phyloP scores from a whole-genome alignment of 2,113 vertebrate species.

The Lepus europaeus region DNA sequence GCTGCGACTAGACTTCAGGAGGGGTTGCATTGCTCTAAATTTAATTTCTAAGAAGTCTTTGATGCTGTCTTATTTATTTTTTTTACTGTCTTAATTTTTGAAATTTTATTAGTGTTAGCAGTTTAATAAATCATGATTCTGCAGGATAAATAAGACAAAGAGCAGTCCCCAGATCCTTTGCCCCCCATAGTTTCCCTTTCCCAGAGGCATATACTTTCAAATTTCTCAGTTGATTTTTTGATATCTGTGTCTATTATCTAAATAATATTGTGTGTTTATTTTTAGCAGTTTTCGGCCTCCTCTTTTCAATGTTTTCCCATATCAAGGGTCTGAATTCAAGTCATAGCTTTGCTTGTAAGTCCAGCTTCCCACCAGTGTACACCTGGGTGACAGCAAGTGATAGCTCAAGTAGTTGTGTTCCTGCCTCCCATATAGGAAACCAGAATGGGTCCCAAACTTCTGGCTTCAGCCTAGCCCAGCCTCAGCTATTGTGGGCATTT shows the following conservation, averaged over 20 bases:
- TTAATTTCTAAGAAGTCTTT: not conserved
- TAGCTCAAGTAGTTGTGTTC: too few species aligned
- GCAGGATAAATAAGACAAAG: not conserved
- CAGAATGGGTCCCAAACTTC: too few species aligned
- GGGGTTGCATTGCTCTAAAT: not conserved
- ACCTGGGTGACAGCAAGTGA: too few species aligned
- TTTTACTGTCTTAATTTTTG: not conserved
- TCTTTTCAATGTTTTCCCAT: not conserved
- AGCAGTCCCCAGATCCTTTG: not conserved
- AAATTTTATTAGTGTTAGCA: not conserved
- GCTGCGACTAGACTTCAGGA: not conserved
- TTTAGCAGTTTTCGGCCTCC: not conserved
- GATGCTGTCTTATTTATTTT: not conserved
- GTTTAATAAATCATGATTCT: constrained; percentile 23
- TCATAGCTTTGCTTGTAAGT: too few species aligned
- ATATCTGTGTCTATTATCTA: not conserved
- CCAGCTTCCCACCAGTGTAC: too few species aligned
- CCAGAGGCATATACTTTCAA: not conserved
- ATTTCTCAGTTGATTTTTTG: not conserved
- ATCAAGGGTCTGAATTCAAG: too few species aligned
- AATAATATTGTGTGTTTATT: not conserved
- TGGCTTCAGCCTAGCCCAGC: too few species aligned
- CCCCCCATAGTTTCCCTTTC: not conserved
- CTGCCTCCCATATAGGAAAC: too few species aligned
- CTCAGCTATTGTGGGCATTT: too few species aligned